phyloP scores from a whole-genome alignment of 2,113 vertebrate species.

The Chloroceryle aenea region DNA sequence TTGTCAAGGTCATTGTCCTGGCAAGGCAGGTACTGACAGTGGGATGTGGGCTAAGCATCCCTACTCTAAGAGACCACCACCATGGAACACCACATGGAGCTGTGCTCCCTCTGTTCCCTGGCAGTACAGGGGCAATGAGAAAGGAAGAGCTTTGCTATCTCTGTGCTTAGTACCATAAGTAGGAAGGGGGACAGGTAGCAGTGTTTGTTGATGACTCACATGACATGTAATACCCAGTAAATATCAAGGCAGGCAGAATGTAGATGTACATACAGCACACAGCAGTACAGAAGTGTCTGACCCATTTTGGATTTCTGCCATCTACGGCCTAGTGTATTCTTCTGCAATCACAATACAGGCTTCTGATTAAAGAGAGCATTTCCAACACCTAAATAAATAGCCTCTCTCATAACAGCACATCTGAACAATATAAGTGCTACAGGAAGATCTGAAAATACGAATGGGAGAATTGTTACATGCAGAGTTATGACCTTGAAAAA shows the following conservation, averaged over 20 bases:
- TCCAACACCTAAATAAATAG: conserved; percentile 25
- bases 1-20: neutral
- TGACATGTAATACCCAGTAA: neutral
- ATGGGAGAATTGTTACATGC: neutral
- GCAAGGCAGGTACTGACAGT: neutral
- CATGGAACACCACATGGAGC: neutral
- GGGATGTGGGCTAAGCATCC: neutral
- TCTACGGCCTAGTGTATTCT: neutral
- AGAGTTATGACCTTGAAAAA: conserved; percentile 36
- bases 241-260: neutral
- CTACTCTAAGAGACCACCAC: neutral
- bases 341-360: neutral
- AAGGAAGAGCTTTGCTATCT: neutral
- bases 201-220: neutral
- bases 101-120: rapidly evolving
- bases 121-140: rapidly evolving
- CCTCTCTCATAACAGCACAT: neutral
- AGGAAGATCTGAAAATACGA: neutral
- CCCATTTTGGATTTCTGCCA: neutral
- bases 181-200: neutral
- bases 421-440: neutral
- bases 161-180: neutral
- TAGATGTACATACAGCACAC: neutral
- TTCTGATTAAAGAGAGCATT: conserved; percentile 35
- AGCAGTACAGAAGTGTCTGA: neutral